A percentile compares a stretch with the other conserved stretches of the same genome.
These are phyloP conservation scores for Dendrocopos noguchii DNA, from an alignment of 2,113 vertebrate genomes.

Conservation along the genomic window DNA sequence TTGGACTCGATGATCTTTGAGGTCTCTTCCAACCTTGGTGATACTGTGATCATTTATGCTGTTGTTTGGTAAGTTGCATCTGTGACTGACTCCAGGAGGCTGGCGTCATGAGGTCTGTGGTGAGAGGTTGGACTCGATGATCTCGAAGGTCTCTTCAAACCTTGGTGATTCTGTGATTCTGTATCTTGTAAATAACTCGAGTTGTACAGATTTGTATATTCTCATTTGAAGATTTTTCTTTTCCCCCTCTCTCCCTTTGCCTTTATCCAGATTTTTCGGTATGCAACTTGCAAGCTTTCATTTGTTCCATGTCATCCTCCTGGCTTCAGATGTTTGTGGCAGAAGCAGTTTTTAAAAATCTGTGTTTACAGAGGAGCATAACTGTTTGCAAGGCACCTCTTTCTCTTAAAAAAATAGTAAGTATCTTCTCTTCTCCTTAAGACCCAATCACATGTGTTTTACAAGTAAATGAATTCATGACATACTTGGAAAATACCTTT, in stretches of 20 bases:
- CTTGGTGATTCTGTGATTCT: no score
- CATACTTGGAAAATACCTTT: not conserved
- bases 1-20: no score
- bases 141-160: no score
- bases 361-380: constrained; percentile 79
- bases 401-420: constrained; percentile 88
- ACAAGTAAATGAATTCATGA: not conserved
- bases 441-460: not conserved
- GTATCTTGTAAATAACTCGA: not conserved
- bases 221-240: not conserved
- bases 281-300: constrained; percentile 76
- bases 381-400: constrained; percentile 76
- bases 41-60: no score
- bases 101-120: no score
- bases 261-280: constrained; percentile 79
- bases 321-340: constrained; percentile 88
- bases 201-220: not conserved
- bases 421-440: not conserved
- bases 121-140: no score
- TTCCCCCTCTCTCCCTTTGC: not conserved
- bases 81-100: no score
- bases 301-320: constrained; percentile 81
- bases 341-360: constrained; percentile 86
- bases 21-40: no score
- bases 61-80: no score